Percentiles rank a stretch among this genome's conserved stretches.
These are phyloP conservation scores for Pyrrhia umbra DNA, from an alignment of 2,888 invertebrate species.

Conservation along the genomic window DNA sequence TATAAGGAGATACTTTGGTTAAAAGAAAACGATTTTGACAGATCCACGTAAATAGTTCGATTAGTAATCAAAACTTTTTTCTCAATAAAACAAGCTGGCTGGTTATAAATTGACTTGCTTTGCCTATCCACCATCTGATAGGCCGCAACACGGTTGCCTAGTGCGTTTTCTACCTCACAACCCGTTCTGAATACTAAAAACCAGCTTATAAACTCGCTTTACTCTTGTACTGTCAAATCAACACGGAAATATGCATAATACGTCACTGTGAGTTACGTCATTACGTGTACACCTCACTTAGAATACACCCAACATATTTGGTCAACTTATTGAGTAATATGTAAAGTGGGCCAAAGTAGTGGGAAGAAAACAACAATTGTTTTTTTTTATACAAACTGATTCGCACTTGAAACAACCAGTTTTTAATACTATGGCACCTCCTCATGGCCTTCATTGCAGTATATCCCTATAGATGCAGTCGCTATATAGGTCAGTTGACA, in stretches of 20 bases:
- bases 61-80: background rate
- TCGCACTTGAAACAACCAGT: background rate
- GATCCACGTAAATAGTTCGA: too few relatives aligned
- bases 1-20: too few relatives aligned
- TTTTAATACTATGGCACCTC: background rate
- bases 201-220: background rate
- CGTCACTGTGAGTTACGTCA: constrained; percentile 12
- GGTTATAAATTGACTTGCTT: background rate
- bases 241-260: constrained; percentile 42
- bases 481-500: background rate
- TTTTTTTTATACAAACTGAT: constrained; percentile 22
- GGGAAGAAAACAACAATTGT: constrained; percentile 43
- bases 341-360: constrained; percentile 44
- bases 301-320: constrained; percentile 34
- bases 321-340: constrained; percentile 49
- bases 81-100: background rate
- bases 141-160: background rate
- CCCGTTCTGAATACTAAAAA: constrained; percentile 23
- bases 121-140: background rate
- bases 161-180: constrained; percentile 14
- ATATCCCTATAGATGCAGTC: background rate
- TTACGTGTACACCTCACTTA: constrained; percentile 29
- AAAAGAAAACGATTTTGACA: too few relatives aligned
- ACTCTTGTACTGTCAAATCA: constrained; percentile 24
- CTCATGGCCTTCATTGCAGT: background rate